Conservation (phyloP, 1,140 invertebrate species). For the Sarcophaga bullata region DNA sequence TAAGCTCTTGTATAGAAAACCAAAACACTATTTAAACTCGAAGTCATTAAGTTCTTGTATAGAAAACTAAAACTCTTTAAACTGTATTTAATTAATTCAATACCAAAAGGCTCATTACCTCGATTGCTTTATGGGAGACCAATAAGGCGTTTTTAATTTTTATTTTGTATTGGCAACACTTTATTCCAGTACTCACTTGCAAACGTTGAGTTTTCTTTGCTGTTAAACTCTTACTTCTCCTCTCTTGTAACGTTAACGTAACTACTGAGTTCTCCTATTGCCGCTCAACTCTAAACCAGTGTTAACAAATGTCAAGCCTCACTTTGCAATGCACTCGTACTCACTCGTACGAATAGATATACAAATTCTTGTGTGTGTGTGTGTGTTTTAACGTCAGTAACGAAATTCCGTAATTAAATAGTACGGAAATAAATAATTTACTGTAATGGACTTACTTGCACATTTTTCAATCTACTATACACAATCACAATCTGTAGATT, state of each 20-base stretch:
- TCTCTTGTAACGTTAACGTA: background rate
- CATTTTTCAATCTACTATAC: slow-evolving; percentile 13
- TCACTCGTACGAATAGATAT: background rate
- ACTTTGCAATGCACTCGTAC: background rate
- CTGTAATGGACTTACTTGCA: slow-evolving; percentile 36
- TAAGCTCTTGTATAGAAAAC: too few species aligned
- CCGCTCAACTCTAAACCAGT: background rate
- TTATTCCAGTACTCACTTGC: too few species aligned
- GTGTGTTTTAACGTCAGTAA: background rate
- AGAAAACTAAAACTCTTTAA: too few species aligned
- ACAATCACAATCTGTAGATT: background rate
- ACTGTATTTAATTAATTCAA: too few species aligned
- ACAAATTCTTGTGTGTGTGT: slow-evolving; percentile 17
- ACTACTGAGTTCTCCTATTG: background rate
- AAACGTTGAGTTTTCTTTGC: background rate
- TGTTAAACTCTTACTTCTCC: background rate
- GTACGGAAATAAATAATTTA: slow-evolving; percentile 41
- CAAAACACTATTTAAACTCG: too few species aligned
- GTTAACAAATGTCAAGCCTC: slow-evolving; percentile 3
- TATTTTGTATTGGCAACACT: background rate
- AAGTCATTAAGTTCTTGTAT: too few species aligned
- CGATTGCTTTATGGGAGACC: too few species aligned
- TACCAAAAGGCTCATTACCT: too few species aligned
- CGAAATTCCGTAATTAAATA: slow-evolving; percentile 38
- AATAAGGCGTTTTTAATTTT: too few species aligned